These are phyloP conservation scores for Pocillopora meandrina DNA, from an alignment of 92 coral and sea anemone species.

Conservation along the genomic window DNA sequence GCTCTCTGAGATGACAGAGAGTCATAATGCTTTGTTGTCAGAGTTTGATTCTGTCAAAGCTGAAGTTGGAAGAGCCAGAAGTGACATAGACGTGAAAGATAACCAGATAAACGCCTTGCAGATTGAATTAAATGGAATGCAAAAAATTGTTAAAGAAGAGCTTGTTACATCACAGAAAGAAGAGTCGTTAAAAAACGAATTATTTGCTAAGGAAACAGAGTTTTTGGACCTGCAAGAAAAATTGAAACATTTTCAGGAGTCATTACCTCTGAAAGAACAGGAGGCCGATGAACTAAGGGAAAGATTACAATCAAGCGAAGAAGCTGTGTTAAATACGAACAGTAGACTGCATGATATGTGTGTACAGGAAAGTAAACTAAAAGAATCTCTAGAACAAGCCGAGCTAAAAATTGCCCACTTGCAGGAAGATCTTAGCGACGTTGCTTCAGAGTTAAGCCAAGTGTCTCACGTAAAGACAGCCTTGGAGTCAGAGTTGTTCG, in stretches of 20 bases:
- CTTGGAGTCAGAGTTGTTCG: conserved; percentile 30
- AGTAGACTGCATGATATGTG: conserved; percentile 1
- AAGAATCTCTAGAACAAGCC: conserved; percentile 8
- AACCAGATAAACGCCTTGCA: conserved; percentile 17
- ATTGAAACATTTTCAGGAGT: conserved; percentile 3
- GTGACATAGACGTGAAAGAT: conserved; percentile 22
- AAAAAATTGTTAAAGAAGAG: conserved; percentile 28
- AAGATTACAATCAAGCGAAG: not conserved
- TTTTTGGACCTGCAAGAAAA: conserved; percentile 17
- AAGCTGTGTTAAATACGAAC: not conserved
- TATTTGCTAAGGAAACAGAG: conserved; percentile 23
- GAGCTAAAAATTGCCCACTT: conserved; percentile 1
- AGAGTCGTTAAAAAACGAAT: conserved; percentile 28
- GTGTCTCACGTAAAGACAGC: conserved; percentile 34
- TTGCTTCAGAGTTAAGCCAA: conserved; percentile 20
- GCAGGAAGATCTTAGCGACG: conserved; percentile 36
- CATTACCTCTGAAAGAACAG: conserved; percentile 5
- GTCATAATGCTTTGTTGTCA: not conserved
- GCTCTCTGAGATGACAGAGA: conserved; percentile 9
- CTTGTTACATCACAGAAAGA: conserved; percentile 25
- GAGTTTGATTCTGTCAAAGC: conserved; percentile 13
- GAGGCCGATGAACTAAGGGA: conserved; percentile 12
- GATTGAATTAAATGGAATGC: conserved; percentile 12
- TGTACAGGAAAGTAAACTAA: conserved; percentile 7
- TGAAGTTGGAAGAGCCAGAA: conserved; percentile 14